These are phyloP conservation scores for Ophion ellenae DNA, from an alignment of 2,888 invertebrate species.

Conservation along the genomic window DNA sequence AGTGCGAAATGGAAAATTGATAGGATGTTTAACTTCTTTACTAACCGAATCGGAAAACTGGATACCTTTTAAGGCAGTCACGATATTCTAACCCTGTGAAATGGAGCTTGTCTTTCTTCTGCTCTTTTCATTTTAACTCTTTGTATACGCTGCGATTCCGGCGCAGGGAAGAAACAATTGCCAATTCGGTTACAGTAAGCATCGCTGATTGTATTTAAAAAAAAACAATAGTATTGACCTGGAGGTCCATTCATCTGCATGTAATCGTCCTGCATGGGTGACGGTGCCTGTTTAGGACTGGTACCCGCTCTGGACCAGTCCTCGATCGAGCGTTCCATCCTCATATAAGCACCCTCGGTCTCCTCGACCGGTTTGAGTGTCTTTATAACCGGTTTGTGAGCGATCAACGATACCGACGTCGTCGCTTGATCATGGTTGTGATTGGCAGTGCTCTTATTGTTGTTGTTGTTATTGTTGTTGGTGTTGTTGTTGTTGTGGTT, in stretches of 20 bases:
- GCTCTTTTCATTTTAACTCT: not conserved
- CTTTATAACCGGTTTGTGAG: conserved; percentile 79
- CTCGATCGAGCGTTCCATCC: conserved; percentile 80
- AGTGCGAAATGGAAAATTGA: too few relatives aligned
- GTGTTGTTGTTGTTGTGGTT: conserved; percentile 70
- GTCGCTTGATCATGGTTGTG: conserved; percentile 80
- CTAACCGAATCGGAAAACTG: too few relatives aligned
- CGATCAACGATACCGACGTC: conserved; percentile 68
- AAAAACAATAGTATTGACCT: conserved; percentile 68
- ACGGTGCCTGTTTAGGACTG: conserved; percentile 83
- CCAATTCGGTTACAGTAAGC: not conserved
- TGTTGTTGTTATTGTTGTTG: conserved; percentile 77
- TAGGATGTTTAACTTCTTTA: too few relatives aligned
- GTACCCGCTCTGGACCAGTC: conserved; percentile 77
- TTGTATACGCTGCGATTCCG: not conserved
- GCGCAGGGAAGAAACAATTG: not conserved
- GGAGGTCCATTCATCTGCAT: conserved; percentile 83
- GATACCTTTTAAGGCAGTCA: too few relatives aligned
- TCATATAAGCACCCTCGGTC: conserved; percentile 81
- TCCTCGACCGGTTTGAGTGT: conserved; percentile 83
- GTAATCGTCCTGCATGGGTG: conserved; percentile 81
- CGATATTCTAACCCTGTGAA: too few relatives aligned
- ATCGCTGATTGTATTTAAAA: not conserved
- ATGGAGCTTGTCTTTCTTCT: not conserved
- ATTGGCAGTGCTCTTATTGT: conserved; percentile 82